Evolutionary conservation across 1,140 invertebrate species (phyloP), one percentile per base, ranked within the genome.

Genomic region (Leptonema lineaticorne): DNA sequence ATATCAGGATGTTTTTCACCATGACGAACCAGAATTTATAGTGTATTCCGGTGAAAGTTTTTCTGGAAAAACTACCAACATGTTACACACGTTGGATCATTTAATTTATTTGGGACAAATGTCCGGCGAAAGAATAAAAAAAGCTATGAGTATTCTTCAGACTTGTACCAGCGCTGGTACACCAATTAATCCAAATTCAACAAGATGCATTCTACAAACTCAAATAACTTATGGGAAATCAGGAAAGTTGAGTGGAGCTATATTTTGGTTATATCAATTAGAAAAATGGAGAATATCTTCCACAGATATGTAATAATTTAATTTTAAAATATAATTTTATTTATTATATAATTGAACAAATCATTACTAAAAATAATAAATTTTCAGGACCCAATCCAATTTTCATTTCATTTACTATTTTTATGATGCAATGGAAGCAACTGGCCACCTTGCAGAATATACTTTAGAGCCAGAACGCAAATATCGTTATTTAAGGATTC

Each of bases 401-500:
- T 97, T 95, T 77, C 90, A 96, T 77, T 86, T 94, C 7, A 88
- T 97, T 63, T 96, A 96, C 79, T 95, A 94, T 74, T 88, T 96
- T 66, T 92, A 93, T 77, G 92, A 95, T 75, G 90, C 87, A 0
- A 83, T 95, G 71, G 86, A 88, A 72, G 81, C 85, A 6, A 81
- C 83, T 0, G 85, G 84, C 57, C 83, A 85, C 73, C 77, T 90
- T 18, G 79, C 85, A 37, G 82, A 88, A 48, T 90, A 90, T 68
- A 77, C 78, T 48, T 75, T 94, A 22, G 84, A 89, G 58, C 76
- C 82, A 0, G 86, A 88, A 45, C 88, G 91, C 74, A 87, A 88
- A 33, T 90, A 95, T 76, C 86, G 92, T 45, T 96, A 95, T 76
- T 80, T 96, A 26, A 82, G 90, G 70, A 85, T 88, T 68, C 85